Conservation (phyloP, 2,113 vertebrate species). For the Eulemur rufifrons region DNA sequence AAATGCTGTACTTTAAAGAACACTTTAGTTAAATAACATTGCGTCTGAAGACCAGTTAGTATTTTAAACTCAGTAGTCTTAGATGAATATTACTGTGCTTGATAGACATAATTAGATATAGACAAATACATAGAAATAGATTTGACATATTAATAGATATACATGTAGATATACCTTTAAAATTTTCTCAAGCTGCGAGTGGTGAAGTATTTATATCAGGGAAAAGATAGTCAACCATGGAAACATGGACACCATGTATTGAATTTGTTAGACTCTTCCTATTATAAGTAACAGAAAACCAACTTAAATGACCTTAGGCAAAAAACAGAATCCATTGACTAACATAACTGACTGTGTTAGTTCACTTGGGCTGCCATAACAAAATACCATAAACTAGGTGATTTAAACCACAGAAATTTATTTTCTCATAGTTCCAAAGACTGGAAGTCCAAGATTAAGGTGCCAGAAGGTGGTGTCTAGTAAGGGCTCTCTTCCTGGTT, state of each 20-base stretch:
- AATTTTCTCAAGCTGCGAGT: neutral
- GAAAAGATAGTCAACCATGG: neutral
- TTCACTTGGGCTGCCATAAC: neutral
- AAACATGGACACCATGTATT: neutral
- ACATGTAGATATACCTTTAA: neutral
- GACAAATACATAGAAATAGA: neutral
- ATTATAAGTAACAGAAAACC: constrained; percentile 16
- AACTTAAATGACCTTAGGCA: neutral
- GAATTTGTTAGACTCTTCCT: constrained; percentile 10
- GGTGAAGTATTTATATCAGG: neutral
- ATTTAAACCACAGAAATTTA: neutral
- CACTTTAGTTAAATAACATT: neutral
- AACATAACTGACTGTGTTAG: neutral
- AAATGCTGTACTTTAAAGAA: constrained; percentile 33
- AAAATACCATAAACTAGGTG: neutral
- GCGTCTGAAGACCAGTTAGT: neutral
- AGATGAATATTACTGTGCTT: neutral
- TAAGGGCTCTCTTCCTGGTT: neutral
- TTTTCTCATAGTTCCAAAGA: neutral
- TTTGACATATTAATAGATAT: neutral
- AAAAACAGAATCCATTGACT: neutral
- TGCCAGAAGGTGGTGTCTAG: neutral
- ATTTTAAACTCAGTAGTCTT: neutral
- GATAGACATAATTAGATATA: neutral
- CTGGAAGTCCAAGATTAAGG: neutral